Conservation (phyloP, 1,140 invertebrate species). For the Cardiocondyla obscurior region DNA sequence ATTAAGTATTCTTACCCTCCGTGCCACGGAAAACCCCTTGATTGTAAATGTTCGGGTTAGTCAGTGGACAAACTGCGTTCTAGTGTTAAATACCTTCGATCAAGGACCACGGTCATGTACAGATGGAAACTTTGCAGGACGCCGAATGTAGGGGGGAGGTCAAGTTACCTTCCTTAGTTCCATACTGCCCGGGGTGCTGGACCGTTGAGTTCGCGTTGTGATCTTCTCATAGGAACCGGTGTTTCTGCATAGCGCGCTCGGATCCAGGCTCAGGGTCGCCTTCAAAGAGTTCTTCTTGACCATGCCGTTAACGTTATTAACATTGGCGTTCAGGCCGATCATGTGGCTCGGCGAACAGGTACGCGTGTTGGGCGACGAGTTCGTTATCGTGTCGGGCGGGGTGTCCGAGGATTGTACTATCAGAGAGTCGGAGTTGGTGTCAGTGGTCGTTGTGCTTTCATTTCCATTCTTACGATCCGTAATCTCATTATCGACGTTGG, state of each 20-base stretch:
- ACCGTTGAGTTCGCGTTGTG: constrained; percentile 72
- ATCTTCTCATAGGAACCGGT: constrained; percentile 81
- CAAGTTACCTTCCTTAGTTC: constrained; percentile 76
- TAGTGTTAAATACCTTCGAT: constrained; percentile 5
- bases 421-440: constrained; percentile 78
- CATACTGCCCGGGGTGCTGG: constrained; percentile 75
- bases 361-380: constrained; percentile 78
- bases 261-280: constrained; percentile 84
- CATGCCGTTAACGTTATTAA: constrained; percentile 79
- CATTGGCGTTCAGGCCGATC: constrained; percentile 68
- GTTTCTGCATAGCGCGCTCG: constrained; percentile 80
- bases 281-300: constrained; percentile 79
- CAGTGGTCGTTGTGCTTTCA: constrained; percentile 75
- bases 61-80: neutral
- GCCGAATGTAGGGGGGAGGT: constrained; percentile 28
- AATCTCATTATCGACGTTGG: constrained; percentile 24
- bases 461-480: constrained; percentile 66
- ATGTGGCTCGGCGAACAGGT: constrained; percentile 78
- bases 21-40: neutral
- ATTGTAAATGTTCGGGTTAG: neutral
- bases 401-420: constrained; percentile 72
- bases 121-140: constrained; percentile 30
- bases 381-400: constrained; percentile 67
- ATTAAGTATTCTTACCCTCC: neutral
- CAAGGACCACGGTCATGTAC: constrained; percentile 21